phyloP scores from a whole-genome alignment of 2,888 invertebrate species.

The Sicus ferrugineus region DNA sequence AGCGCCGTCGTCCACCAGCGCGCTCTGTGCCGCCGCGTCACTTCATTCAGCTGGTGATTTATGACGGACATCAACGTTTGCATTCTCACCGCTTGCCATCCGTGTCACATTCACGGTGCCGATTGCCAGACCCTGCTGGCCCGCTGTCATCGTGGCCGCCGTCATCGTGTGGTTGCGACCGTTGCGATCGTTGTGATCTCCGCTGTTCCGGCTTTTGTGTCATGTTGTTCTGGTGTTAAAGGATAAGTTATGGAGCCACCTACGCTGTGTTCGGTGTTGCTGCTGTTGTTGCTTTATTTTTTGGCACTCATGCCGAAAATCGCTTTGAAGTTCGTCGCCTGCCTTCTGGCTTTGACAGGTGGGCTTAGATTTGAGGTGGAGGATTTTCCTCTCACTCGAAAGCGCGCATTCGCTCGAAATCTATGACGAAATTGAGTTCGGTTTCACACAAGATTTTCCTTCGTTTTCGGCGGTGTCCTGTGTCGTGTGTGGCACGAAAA shows the following conservation, averaged over 20 bases:
- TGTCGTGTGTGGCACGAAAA: conserved; percentile 4
- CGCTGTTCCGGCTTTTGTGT: conserved; percentile 20
- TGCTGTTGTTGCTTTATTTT: conserved; percentile 9
- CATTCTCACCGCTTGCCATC: conserved; percentile 36
- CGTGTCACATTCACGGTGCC: conserved; percentile 35
- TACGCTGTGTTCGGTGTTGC: conserved; percentile 45
- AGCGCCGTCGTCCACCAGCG: neutral
- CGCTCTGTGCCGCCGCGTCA: neutral
- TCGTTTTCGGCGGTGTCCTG: conserved; percentile 17
- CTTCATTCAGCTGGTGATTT: conserved; percentile 35
- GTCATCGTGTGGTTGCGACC: conserved; percentile 43
- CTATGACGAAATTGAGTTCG: conserved; percentile 60
- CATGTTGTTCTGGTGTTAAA: conserved; percentile 37
- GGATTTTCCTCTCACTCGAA: neutral
- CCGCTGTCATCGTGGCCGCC: conserved; percentile 54
- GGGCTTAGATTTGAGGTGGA: neutral
- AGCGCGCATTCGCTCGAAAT: conserved; percentile 32
- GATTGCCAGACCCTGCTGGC: conserved; percentile 42
- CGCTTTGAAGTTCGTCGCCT: conserved; percentile 27
- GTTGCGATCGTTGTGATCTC: conserved; percentile 10
- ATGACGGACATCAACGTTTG: conserved; percentile 37
- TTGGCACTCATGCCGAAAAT: neutral
- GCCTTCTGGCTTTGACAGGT: conserved; percentile 26
- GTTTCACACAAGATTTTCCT: conserved; percentile 46
- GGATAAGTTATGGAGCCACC: conserved; percentile 48